These are phyloP conservation scores for Lophius americanus DNA, from an alignment of 2,797 vertebrate genomes.

Conservation along the genomic window DNA sequence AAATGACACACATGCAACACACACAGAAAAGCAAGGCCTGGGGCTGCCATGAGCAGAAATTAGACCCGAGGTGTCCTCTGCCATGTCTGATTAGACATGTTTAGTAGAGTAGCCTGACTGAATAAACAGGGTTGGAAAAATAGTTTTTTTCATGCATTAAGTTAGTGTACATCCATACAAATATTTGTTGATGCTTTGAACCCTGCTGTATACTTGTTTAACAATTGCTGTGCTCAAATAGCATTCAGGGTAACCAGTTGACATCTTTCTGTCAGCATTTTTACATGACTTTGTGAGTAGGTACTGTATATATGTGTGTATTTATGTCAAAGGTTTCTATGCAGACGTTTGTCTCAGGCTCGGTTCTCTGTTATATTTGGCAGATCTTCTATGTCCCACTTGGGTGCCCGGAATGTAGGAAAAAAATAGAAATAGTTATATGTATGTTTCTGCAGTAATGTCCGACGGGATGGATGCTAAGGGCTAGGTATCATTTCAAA, in stretches of 20 bases:
- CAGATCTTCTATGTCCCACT: conserved; percentile 8
- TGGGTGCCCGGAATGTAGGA: background rate
- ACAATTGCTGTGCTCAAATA: conserved; percentile 38
- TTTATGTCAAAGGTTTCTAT: conserved; percentile 24
- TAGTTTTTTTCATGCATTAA: conserved; percentile 11
- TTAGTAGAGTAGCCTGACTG: conserved; percentile 36
- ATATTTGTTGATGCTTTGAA: conserved; percentile 39
- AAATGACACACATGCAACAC: conserved; percentile 41
- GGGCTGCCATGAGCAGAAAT: conserved; percentile 42
- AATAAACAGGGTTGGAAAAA: conserved; percentile 16
- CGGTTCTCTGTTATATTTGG: conserved; percentile 15
- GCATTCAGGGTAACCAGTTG: conserved; percentile 37
- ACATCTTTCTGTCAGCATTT: conserved; percentile 45
- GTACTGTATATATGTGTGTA: conserved; percentile 17
- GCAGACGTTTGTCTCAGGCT: conserved; percentile 9
- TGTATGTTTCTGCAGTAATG: conserved; percentile 22
- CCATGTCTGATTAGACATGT: conserved; percentile 65
- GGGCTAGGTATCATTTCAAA: too few relatives aligned
- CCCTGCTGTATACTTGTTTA: conserved; percentile 38
- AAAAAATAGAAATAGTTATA: conserved; percentile 4
- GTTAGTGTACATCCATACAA: conserved; percentile 40
- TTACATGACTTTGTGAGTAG: conserved; percentile 45
- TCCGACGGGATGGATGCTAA: conserved; percentile 3
- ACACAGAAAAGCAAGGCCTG: conserved; percentile 41
- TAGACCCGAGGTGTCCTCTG: conserved; percentile 67